phyloP scores from a whole-genome alignment of 2,888 invertebrate species.

The Pyrgus malvae region DNA sequence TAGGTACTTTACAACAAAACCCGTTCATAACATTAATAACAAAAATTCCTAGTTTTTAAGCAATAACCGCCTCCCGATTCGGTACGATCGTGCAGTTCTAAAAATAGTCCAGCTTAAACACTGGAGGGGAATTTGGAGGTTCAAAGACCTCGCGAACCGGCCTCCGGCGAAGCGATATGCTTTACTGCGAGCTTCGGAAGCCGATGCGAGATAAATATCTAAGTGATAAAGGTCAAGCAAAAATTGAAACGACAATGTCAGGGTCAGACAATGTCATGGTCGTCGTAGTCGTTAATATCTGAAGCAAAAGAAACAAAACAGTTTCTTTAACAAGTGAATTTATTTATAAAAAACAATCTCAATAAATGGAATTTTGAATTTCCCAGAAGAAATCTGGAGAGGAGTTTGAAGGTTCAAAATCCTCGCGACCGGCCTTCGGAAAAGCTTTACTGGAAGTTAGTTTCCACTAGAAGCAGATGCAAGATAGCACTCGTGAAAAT shows the following conservation, averaged over 20 bases:
- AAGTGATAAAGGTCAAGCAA: slow-evolving; percentile 41
- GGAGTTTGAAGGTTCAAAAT: no score
- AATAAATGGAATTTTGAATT: no score
- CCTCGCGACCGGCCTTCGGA: no score
- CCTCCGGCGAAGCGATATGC: slow-evolving; percentile 31
- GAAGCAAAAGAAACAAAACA: no score
- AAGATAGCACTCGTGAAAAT: no score
- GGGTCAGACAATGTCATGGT: slow-evolving; percentile 48
- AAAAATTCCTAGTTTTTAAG: slow-evolving; percentile 46
- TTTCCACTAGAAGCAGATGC: no score
- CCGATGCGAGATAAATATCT: slow-evolving; percentile 12
- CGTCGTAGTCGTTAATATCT: neutral
- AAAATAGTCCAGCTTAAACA: slow-evolving; percentile 61
- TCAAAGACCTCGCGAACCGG: slow-evolving; percentile 76
- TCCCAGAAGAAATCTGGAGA: no score
- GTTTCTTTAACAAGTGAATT: no score
- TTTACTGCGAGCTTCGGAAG: slow-evolving; percentile 14
- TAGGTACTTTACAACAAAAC: no score
- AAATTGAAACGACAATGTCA: slow-evolving; percentile 16
- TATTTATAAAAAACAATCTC: no score
- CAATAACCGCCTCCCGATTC: slow-evolving; percentile 45
- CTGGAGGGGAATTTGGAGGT: slow-evolving; percentile 72
- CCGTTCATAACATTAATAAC: neutral
- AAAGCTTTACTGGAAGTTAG: no score
- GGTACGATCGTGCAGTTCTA: slow-evolving; percentile 70